Evolutionary conservation across 2,888 invertebrate genomes (phyloP), one percentile per base, ranked within the genome.

Genomic region (Epirrhoe alternata): DNA sequence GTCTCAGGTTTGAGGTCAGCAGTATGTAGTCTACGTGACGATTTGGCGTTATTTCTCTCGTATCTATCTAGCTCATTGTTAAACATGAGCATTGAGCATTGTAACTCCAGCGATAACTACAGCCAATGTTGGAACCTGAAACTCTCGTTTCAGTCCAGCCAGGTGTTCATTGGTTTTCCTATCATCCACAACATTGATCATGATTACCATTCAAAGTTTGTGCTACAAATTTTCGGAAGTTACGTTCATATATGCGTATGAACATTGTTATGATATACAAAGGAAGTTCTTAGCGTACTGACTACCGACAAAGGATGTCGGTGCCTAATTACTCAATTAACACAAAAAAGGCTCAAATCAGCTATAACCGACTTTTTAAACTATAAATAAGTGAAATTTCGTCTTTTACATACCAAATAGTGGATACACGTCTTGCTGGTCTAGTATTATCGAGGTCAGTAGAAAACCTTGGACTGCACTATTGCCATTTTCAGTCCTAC

Each of bases 391-490:
- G 56, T 52, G 56, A 65, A 61, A 47, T 38, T 56, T 61, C 33
- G 17, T 64, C 2, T 59, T 64, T 50, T 51, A 63, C 57, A 35
- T 64, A 30, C 47, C 14, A 42, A 38, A 58, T 50, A 57, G 45
- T 24, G 54, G 47, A 53, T 47, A 62, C 60, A 60, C 58, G 56
- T 67, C 69, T 61, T 12, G 53, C 54, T 63, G 31, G 55, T 53
- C 47, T 57, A 61, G 59, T 59, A 71, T 42, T 38, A 42, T 73
- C 71, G 66, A 72, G 69, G 73, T 66, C 74, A 73, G 56, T 72
- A 66, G 72, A 69, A 70, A 73, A 74, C 76, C 73, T 76, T 76
- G 73, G 67, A 68, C 68, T 35, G 65, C 55, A 54, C 64, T 64
- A 69, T 68, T 70, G 59, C 71, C 68, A 68, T 71, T 66, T 68